Percentiles rank a stretch among this genome's conserved stretches.
Conservation (phyloP, 2,113 vertebrate genomes). For the Nesogale talazaci region DNA sequence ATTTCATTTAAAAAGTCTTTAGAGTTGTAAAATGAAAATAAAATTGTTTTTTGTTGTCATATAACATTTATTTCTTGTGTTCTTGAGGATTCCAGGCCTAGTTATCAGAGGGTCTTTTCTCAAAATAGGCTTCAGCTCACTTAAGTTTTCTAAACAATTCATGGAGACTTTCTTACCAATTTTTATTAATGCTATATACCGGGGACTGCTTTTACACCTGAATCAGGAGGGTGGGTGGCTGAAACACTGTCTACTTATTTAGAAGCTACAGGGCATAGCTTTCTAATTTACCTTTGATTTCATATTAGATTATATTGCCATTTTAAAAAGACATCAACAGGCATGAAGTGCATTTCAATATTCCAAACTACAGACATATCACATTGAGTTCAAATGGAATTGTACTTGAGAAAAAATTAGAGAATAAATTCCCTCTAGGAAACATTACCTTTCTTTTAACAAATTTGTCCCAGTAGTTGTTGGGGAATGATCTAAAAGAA, state of each 20-base stretch:
- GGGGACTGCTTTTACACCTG: neutral
- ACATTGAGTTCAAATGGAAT: neutral
- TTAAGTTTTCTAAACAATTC: no score
- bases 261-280: neutral
- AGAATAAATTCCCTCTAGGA: conserved; percentile 47
- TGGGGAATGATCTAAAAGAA: conserved; percentile 94
- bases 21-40: neutral
- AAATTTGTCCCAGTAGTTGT: conserved; percentile 99
- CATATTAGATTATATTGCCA: neutral
- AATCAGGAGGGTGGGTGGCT: neutral
- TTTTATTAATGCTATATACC: rapidly evolving
- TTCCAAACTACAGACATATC: neutral
- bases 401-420: neutral
- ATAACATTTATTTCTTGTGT: neutral
- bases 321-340: neutral
- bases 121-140: neutral
- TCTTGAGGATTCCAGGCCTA: neutral
- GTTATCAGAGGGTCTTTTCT: neutral
- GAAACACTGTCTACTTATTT: neutral
- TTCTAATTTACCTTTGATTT: neutral
- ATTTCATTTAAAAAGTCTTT: neutral
- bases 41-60: neutral
- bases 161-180: neutral
- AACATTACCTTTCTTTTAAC: conserved; percentile 92
- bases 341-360: neutral